Evolutionary conservation across 2,797 vertebrate genomes (phyloP).

Genomic region (Helostoma temminkii): DNA sequence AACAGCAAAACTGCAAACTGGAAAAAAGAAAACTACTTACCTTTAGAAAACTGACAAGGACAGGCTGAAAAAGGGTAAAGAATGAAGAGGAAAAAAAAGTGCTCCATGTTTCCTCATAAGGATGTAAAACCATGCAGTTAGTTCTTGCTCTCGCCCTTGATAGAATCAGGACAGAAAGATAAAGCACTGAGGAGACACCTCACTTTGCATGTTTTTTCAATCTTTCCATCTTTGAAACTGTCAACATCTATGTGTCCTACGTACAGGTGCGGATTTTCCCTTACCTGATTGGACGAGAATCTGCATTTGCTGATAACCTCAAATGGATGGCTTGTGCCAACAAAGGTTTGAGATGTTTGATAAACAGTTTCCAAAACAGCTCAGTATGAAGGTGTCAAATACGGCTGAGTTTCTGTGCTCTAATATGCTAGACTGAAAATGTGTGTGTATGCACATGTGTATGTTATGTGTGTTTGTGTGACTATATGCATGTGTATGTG

Average conservation of each 20-base stretch:
- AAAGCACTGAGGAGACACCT: conserved; percentile 37
- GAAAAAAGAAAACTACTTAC: background rate
- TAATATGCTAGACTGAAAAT: conserved; percentile 30
- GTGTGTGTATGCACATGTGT: conserved; percentile 17
- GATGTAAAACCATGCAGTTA: conserved; percentile 18
- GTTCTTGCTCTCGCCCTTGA: conserved; percentile 29
- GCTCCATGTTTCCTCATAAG: conserved; percentile 26
- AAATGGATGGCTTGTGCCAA: conserved; percentile 99
- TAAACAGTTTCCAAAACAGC: conserved; percentile 43
- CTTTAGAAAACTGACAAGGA: conserved; percentile 14
- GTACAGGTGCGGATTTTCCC: conserved; percentile 96
- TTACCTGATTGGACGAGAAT: conserved; percentile 97
- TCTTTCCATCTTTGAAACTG: conserved; percentile 54
- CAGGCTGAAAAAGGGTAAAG: conserved; percentile 6
- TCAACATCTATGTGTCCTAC: conserved; percentile 59
- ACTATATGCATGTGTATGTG: conserved; percentile 36
- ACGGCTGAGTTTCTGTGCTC: conserved; percentile 15
- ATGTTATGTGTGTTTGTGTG: conserved; percentile 13
- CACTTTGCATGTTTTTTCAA: conserved; percentile 49
- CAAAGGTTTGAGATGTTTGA: conserved; percentile 90
- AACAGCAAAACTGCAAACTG: conserved; percentile 29
- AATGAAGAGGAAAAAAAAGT: conserved; percentile 19
- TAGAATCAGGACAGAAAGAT: conserved; percentile 60
- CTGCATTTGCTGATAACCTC: conserved; percentile 97
- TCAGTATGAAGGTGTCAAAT: conserved; percentile 19